phyloP scores from a whole-genome alignment of 1,140 invertebrate species.

The Xylocopa sonorina region DNA sequence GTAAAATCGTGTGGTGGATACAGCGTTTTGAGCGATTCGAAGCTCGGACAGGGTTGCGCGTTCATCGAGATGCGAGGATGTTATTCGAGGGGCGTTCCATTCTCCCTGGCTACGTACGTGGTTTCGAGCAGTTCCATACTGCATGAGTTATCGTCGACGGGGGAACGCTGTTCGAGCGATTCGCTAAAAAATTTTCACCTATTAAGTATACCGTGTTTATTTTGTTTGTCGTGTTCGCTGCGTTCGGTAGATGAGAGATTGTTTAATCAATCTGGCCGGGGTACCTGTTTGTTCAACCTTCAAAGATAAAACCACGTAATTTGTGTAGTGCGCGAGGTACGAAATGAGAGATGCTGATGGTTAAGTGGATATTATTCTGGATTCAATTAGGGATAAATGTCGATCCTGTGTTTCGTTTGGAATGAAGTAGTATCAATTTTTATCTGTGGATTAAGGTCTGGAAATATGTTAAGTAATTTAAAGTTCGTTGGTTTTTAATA shows the following conservation, averaged over 20 bases:
- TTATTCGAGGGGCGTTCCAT: conserved; percentile 28
- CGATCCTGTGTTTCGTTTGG: not conserved
- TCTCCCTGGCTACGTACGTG: conserved; percentile 13
- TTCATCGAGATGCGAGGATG: not conserved
- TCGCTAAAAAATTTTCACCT: not conserved
- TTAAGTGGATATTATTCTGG: not conserved
- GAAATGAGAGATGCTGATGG: not conserved
- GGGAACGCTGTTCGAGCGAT: not conserved
- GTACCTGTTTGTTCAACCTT: not conserved
- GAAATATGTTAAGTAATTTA: no score
- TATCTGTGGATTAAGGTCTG: not conserved
- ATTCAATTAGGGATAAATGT: not conserved
- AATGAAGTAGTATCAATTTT: not conserved
- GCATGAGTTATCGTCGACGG: conserved; percentile 14
- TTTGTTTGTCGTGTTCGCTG: not conserved
- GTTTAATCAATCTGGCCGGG: not conserved
- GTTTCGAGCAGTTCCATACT: conserved; percentile 3
- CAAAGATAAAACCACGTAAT: not conserved
- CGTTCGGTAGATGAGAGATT: conserved; percentile 5
- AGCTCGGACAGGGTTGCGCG: not conserved
- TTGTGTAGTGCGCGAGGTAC: not conserved
- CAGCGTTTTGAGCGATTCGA: not conserved
- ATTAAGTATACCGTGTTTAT: not conserved
- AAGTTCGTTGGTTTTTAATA: no score
- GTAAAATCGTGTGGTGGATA: no score